Evolutionary conservation across 1,140 invertebrate genomes (phyloP), one percentile per base, ranked within the genome.

Genomic region (Drosophila equinoxialis): DNA sequence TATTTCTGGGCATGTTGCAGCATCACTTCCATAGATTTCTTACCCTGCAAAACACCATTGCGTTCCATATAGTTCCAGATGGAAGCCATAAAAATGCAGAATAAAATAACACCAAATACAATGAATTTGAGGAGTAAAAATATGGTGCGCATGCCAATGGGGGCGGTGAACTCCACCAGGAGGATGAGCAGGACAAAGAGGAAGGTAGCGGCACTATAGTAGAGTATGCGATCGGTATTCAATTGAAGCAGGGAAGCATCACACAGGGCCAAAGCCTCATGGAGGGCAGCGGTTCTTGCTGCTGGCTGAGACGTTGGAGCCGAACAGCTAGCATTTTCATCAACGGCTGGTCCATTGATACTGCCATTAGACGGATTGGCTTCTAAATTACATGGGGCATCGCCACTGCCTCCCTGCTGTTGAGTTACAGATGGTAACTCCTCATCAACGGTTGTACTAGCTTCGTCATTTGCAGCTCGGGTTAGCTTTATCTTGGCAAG

Each of bases 11-110:
- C 80, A 62, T 83, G 77, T 30, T 69, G 80, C 51, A 94, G 81
- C 85, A 93, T 92, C 45, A 94, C 90, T 82, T 95, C 93, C 94
- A 96, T 95, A 2, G 93, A 93, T 41, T 93, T 92, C 83, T 93
- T 94, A 17, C 95, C 95, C n/a, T 96, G 95, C 86, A 95, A 94
- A 5, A 97, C 93, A 61, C 95, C 95, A 93, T 97, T 96, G 73
- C 93, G 94, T 91, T 97, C 96, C 65, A 96, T 95, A 68, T 93
- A 94, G 91, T 96, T 96, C 96, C 96, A 97, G 75, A 97, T 89
- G 14, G 95, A 94, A 60, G 94, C 95, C 96, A 97, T 97, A 69
- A 96, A 94, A 37, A 96, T 71, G 67, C 94, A 94, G 90, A 96
- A 97, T 65, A 95, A 93, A 65, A 96, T 93, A 51, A 96, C 80